Evolutionary conservation across 2,113 vertebrate genomes (phyloP).

Genomic region (Phalacrocorax carbo): DNA sequence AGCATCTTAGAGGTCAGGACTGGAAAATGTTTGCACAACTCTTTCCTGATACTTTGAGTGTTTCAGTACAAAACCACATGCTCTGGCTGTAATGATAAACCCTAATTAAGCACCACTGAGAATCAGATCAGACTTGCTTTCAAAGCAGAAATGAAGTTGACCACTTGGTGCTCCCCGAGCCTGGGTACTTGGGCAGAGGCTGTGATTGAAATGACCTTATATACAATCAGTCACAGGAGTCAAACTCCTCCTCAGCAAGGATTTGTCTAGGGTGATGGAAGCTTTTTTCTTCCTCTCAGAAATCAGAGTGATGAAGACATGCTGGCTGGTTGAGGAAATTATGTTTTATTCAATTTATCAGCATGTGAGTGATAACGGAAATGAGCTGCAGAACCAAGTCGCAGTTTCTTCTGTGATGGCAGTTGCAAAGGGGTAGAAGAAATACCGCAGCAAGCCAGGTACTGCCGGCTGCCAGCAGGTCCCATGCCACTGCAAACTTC

Average conservation of each 20-base stretch:
- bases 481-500: no score
- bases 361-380: constrained; percentile 16
- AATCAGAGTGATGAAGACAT: constrained; percentile 1
- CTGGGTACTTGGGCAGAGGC: not conserved
- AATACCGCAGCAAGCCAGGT: not conserved
- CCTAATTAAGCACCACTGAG: not conserved
- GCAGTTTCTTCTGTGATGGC: not conserved
- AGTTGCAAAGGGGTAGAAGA: not conserved
- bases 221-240: not conserved
- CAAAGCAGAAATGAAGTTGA: not conserved
- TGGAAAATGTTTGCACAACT: not conserved
- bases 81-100: not conserved
- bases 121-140: not conserved
- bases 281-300: not conserved
- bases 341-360: constrained; percentile 45
- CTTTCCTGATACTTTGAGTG: not conserved
- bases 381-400: not conserved
- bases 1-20: not conserved
- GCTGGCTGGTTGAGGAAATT: not conserved
- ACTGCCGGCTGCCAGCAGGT: fast-evolving
- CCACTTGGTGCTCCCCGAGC: not conserved
- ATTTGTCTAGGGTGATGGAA: not conserved
- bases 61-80: not conserved
- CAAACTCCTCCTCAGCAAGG: not conserved
- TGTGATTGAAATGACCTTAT: constrained; percentile 33